Base-by-base conservation (phyloP, 2,888 invertebrate species). In the Orthosia incerta region DNA sequence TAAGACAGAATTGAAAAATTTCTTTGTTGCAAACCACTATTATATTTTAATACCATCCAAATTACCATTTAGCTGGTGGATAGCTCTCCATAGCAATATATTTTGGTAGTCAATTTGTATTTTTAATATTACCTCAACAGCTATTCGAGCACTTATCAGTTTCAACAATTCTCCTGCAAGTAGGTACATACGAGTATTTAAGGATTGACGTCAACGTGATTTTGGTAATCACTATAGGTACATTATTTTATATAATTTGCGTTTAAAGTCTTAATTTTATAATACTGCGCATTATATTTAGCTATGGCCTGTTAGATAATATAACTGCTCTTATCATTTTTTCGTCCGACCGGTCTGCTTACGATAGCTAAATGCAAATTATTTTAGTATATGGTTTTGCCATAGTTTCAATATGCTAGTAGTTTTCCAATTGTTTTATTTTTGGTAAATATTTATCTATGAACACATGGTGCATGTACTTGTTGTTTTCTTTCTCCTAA, bases 171-270 rank as follows among this genome's bases (percentile, higher is more conserved):
- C 45, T 45, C 23, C n/a, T 76, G 4, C 13, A 64, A 18, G 18
- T 75, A 62, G 9, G n/a, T 62, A 51, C 5, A 7, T 48, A n/a
- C n/a, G n/a, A n/a, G n/a, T n/a, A 31, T 50, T 61, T 26, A 45
- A 45, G 39, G 18, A 50, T 64, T 71, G 60, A 71, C 77, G 77
- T 76, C 75, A 76, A 51, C 15, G 31, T 48, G 69, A 76, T 76
- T 76, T 76, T 18, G 62, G 51, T 62, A 69, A 63, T 76, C 48
- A 76, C 46, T 68, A 23, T 51, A 50, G 18, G 66, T 71, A 61
- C 0, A 0, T 68, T 48, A 59, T 39, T 39, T 1, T 26, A 39
- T n/a, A 53, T 67, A 53, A 70, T 63, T 68, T 69, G 59, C 51
- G 76, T 68, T 63, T 39, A 26, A 50, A 55, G 64, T 59, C 59